Conservation (phyloP, 2,113 vertebrate species). For the Prinia subflava region DNA sequence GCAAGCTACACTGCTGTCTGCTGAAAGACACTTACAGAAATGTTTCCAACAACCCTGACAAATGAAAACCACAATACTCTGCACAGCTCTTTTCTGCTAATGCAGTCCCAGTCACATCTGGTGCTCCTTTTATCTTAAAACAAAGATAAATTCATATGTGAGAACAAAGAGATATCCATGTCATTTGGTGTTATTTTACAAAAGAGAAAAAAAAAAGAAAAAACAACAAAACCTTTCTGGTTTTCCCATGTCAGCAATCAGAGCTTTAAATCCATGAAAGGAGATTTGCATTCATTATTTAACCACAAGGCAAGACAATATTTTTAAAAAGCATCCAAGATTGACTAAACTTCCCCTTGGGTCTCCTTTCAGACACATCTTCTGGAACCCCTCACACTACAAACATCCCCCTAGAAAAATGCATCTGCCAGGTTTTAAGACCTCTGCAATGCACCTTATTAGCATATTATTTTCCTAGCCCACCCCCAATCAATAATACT, state of each 20-base stretch:
- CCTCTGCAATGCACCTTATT: constrained; percentile 35
- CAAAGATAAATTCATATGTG: constrained; percentile 50
- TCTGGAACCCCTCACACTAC: constrained; percentile 29
- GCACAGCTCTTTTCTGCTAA: constrained; percentile 38
- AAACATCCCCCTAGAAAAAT: constrained; percentile 42
- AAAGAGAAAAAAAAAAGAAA: background rate
- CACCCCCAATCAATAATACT: constrained; percentile 65
- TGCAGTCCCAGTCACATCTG: constrained; percentile 28
- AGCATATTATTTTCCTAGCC: constrained; percentile 58
- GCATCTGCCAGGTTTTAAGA: constrained; percentile 31
- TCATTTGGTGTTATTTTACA: constrained; percentile 62
- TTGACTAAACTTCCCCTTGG: constrained; percentile 50
- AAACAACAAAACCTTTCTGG: background rate
- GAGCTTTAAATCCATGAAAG: constrained; percentile 63
- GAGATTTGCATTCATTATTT: constrained; percentile 70
- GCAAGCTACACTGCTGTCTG: background rate
- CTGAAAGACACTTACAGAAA: background rate
- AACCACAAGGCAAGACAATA: constrained; percentile 55
- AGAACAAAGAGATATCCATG: constrained; percentile 61
- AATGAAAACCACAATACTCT: constrained; percentile 31
- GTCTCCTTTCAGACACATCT: constrained; percentile 37
- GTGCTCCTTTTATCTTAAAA: constrained; percentile 57
- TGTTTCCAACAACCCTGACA: constrained; percentile 11
- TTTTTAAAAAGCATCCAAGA: constrained; percentile 54
- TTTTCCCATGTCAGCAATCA: constrained; percentile 64